phyloP scores from a whole-genome alignment of 2,797 vertebrate genomes.

The Neoniphon sammara region DNA sequence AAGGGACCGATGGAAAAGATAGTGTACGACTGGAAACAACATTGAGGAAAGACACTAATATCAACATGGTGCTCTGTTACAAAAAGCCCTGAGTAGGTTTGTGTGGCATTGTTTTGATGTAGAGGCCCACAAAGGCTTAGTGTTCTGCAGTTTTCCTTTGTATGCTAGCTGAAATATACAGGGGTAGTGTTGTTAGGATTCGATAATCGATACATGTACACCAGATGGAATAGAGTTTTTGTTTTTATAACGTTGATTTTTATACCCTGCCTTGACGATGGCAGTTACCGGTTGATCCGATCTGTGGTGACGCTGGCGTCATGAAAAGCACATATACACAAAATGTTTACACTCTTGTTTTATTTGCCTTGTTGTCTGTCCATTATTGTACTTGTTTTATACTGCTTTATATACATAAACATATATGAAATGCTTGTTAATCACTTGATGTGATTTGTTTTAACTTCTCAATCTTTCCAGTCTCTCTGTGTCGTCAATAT shows the following conservation, averaged over 20 bases:
- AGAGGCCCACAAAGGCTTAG: conserved; percentile 47
- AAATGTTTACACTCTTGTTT: conserved; percentile 94
- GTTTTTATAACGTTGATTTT: conserved; percentile 66
- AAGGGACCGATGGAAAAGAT: conserved; percentile 74
- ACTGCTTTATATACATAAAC: conserved; percentile 89
- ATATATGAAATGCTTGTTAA: conserved; percentile 82
- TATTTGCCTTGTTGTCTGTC: conserved; percentile 86
- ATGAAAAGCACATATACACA: conserved; percentile 90
- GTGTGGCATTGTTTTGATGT: conserved; percentile 59
- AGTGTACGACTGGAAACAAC: conserved; percentile 59
- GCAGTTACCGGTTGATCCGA: conserved; percentile 82
- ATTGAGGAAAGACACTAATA: conserved; percentile 72
- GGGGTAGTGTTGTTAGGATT: conserved; percentile 72
- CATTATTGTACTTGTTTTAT: conserved; percentile 94
- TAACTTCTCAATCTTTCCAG: conserved; percentile 69
- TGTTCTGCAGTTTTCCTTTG: conserved; percentile 66
- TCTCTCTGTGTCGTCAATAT: conserved; percentile 54
- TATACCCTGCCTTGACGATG: conserved; percentile 75
- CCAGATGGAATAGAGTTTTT: conserved; percentile 56
- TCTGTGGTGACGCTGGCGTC: conserved; percentile 93
- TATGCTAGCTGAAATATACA: conserved; percentile 74
- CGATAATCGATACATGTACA: conserved; percentile 67
- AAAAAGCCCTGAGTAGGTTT: conserved; percentile 58
- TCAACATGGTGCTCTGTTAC: conserved; percentile 73
- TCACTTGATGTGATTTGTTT: conserved; percentile 93